Evolutionary conservation across 1,140 invertebrate genomes (phyloP), one percentile per base, ranked within the genome.

Genomic region (Drosophila yakuba): DNA sequence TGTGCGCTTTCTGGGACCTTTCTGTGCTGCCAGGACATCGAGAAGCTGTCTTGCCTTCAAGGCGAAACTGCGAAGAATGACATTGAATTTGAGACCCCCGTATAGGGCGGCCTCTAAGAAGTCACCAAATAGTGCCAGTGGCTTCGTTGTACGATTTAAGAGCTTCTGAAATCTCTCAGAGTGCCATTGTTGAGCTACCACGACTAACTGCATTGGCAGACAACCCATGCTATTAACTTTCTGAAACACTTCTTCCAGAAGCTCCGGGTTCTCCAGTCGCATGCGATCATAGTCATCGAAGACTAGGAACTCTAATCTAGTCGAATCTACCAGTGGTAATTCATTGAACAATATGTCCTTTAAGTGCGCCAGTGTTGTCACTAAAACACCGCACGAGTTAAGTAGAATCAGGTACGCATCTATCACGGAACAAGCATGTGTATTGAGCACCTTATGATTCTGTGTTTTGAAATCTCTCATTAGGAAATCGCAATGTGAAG

Each of bases 71-170:
- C 17, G 5, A 0, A 89, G 4, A 2, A 5, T 12, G 0, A 83
- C 43, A 7, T 56, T 39, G 1, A 88, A 17, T 23, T 38, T 68
- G 0, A 88, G 17, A 8, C 47, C 12, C 0, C 84, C 83, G 38
- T 88, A 88, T 10, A 88, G 57, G 11, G 83, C 80, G 0, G 83
- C 84, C 32, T 80, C 64, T 0, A 88, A 61, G 23, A 72, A 83
- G 39, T 88, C 52, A 0, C 72, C 73, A 20, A 89, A 77, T 2
- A 88, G 62, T 20, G 78, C 15, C 5, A 88, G 14, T 6, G 72
- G 72, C 7, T 74, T 56, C 0, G 2, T 6, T 3, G 58, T 25
- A 2, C 25, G 36, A 25, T 56, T 66, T 1, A 69, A n/a, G 1
- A 80, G 25, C 0, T 66, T 51, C 8, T 32, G 14, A 2, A 74